Percentiles rank a stretch among this genome's conserved stretches.
Conservation (phyloP, 2,113 vertebrate species). For the Centropus bengalensis region DNA sequence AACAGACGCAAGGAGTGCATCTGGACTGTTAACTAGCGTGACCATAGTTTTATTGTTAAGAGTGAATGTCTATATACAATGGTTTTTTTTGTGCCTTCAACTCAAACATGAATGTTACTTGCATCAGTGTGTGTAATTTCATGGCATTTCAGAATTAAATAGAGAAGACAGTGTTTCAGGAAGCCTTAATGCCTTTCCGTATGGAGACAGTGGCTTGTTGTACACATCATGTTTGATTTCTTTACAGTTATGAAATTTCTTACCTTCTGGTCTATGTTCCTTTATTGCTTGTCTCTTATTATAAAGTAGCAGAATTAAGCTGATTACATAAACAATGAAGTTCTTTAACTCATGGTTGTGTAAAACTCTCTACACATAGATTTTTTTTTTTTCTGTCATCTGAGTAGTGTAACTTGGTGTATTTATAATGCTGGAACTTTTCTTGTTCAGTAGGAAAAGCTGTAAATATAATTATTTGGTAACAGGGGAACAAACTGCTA, state of each 20-base stretch:
- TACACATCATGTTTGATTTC: not conserved
- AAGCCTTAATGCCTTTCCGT: not conserved
- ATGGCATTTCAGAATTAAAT: not conserved
- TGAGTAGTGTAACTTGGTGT: not conserved
- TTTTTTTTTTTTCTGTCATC: not conserved
- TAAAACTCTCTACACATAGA: not conserved
- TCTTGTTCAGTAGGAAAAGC: not conserved
- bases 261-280: not conserved
- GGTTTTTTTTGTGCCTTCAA: not conserved
- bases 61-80: not conserved
- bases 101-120: not conserved
- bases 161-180: not conserved
- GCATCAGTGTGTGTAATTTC: not conserved
- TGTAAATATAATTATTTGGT: slow-evolving; percentile 1
- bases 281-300: not conserved
- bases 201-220: not conserved
- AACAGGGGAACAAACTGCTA: not conserved
- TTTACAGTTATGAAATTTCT: not conserved
- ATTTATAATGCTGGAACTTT: not conserved
- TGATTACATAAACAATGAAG: not conserved
- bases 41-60: not conserved
- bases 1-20: not conserved
- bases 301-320: not conserved
- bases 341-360: not conserved
- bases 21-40: not conserved